Base-by-base conservation (phyloP, 2,797 vertebrate species). In the Cryptoprocta ferox region DNA sequence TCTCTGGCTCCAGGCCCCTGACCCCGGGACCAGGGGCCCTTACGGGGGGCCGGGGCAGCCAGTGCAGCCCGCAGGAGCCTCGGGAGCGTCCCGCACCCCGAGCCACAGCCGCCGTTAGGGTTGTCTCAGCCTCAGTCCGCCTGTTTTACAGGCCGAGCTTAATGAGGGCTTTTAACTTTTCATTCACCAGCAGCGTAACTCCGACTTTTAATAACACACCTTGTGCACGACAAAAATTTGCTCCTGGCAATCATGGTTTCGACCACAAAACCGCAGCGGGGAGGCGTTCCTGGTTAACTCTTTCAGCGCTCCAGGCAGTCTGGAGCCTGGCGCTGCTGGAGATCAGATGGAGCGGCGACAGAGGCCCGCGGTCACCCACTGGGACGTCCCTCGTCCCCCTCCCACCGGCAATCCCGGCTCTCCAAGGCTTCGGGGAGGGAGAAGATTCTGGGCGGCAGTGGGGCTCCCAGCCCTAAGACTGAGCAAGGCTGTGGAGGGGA, bases 251-350 rank as follows among this genome's bases (percentile, higher is more conserved):
- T 98, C 94, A 99, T 97, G 99, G 99, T 99, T 99, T 99, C 99
- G 99, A 99, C 99, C 99, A 99, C 99, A 99, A 99, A 99, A 99
- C 99, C 99, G 97, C 99, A 98, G 98, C 97, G 91, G 98, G 98
- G 98, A 98, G 98, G 98, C 98, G 98, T 98, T 98, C 98, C 97
- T 98, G 97, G 97, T 99, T 99, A 99, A 99, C 99, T 98, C 99
- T 98, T 99, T 99, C 98, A 97, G 98, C 86, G 97, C 98, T 97
- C 96, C 97, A 50, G 98, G 98, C 61, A 30, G 97, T 96, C 93
- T 97, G 96, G 94, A 95, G 97, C 89, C 89, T 6, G 9, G 84
- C 12, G 73, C 93, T 88, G 76, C 75, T 0, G 39, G 56, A 92
- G 96, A 89, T 89, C 93, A 80, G 90, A 91, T 63, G 66, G 59